Evolutionary conservation across 1,140 invertebrate species (phyloP).

Genomic region (Saxidomus purpurata): DNA sequence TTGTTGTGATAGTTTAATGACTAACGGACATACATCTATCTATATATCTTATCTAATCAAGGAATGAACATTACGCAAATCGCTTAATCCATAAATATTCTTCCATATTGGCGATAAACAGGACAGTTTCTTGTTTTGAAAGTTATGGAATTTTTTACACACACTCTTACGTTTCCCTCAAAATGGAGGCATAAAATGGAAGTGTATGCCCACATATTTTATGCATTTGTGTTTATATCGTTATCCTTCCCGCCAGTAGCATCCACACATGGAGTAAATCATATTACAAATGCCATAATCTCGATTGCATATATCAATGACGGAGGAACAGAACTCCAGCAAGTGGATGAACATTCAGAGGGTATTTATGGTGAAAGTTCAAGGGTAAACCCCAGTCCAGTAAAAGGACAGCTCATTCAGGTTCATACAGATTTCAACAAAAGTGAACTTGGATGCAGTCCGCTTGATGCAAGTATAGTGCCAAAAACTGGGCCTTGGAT

Average conservation of each 20-base stretch:
- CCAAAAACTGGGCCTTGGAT: conserved; percentile 53
- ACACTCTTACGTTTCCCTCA: neutral
- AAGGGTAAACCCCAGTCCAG: neutral
- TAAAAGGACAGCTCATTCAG: conserved; percentile 33
- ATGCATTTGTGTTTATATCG: neutral
- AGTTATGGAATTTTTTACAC: conserved; percentile 37
- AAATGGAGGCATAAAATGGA: conserved; percentile 29
- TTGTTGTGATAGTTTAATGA: neutral
- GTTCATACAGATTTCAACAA: conserved; percentile 2
- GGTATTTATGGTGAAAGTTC: conserved; percentile 9
- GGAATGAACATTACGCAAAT: too few relatives aligned
- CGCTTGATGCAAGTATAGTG: conserved; percentile 21
- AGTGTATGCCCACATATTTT: neutral
- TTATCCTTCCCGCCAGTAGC: neutral
- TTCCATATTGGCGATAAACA: neutral
- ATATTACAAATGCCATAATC: neutral
- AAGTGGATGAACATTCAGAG: neutral
- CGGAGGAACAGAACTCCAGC: neutral
- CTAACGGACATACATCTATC: neutral
- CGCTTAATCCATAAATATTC: neutral
- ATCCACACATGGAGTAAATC: neutral
- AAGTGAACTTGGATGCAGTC: conserved; percentile 48
- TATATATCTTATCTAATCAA: neutral
- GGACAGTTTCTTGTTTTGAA: neutral
- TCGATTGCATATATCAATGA: neutral